These are phyloP conservation scores for Cochlearius cochlearius DNA, from an alignment of 2,113 vertebrate species.

Conservation along the genomic window DNA sequence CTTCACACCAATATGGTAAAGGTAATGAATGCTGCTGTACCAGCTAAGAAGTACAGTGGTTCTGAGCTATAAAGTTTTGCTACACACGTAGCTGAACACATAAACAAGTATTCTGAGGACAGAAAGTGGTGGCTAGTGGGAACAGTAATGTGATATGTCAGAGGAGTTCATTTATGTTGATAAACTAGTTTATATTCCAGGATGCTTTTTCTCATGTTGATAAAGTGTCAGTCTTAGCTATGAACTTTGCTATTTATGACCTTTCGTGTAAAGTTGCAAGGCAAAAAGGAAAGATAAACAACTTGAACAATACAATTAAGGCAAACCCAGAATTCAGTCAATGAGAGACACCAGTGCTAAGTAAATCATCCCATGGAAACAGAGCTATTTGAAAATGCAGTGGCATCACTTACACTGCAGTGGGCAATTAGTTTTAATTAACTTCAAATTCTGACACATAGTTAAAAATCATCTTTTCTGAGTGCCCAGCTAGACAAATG, in stretches of 20 bases:
- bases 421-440: conserved; percentile 70
- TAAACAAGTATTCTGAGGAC: not conserved
- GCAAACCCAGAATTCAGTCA: conserved; percentile 10
- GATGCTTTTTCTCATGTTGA: not conserved
- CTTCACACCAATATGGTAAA: not conserved
- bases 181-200: not conserved
- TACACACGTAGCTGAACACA: not conserved
- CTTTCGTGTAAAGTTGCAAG: not conserved
- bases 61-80: not conserved
- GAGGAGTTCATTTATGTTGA: not conserved
- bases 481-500: conserved; percentile 7
- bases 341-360: not conserved
- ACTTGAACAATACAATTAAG: conserved; percentile 25
- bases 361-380: conserved; percentile 34
- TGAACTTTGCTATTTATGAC: conserved; percentile 14
- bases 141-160: not conserved
- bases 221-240: not conserved
- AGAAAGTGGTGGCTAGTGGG: not conserved
- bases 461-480: conserved; percentile 23
- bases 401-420: conserved; percentile 45
- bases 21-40: not conserved
- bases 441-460: conserved; percentile 63
- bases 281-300: conserved; percentile 40
- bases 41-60: not conserved
- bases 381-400: conserved; percentile 40